Conservation (phyloP, 1,140 invertebrate genomes). For the Brachionus plicatilis region DNA sequence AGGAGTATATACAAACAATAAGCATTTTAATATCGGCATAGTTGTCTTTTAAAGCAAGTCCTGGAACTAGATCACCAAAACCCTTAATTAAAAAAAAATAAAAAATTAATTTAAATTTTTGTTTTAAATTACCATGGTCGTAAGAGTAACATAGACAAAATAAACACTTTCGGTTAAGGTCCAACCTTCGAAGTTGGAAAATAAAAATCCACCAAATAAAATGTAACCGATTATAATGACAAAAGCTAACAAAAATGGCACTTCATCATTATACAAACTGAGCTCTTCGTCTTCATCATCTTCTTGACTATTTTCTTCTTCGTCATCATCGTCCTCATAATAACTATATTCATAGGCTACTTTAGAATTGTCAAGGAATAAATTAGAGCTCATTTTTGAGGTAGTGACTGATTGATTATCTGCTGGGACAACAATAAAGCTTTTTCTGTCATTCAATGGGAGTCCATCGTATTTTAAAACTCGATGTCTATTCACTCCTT, state of each 20-base stretch:
- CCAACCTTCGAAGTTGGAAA: constrained; percentile 75
- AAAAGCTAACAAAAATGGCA: constrained; percentile 70
- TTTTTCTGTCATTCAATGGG: not conserved
- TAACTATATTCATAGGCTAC: not conserved
- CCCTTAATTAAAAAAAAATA: constrained; percentile 56
- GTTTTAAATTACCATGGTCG: constrained; percentile 59
- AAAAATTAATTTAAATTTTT: not conserved
- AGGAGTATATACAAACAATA: constrained; percentile 72
- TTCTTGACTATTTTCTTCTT: constrained; percentile 44
- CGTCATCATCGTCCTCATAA: not conserved
- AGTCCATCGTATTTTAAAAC: not conserved
- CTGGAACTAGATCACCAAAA: constrained; percentile 90
- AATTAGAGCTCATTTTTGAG: not conserved
- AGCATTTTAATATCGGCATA: not conserved
- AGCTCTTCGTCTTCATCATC: constrained; percentile 47
- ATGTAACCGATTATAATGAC: constrained; percentile 82
- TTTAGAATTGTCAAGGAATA: not conserved
- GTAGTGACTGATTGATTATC: not conserved
- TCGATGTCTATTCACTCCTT: not conserved
- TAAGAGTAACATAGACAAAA: constrained; percentile 81
- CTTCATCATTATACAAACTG: constrained; percentile 46
- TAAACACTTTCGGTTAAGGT: constrained; percentile 82
- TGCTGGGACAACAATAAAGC: not conserved
- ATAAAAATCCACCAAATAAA: constrained; percentile 80
- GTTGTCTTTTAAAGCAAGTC: constrained; percentile 56